Evolutionary conservation across 1,140 invertebrate species (phyloP).

Genomic region (Anoplophora glabripennis): DNA sequence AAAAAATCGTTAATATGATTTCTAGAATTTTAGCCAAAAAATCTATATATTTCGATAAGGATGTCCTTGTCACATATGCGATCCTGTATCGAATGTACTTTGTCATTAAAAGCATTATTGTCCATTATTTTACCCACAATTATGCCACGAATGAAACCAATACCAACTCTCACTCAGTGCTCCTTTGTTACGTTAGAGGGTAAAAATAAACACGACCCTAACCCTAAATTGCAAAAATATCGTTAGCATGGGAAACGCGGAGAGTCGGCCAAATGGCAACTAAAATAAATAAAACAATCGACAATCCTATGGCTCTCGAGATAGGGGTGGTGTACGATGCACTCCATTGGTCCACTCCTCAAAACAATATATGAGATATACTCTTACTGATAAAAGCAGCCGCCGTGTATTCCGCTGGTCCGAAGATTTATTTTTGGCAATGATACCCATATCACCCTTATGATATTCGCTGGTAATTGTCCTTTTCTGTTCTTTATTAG

Average conservation of each 20-base stretch:
- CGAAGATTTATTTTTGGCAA: conserved; percentile 6
- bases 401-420: background rate
- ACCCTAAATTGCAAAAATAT: conserved; percentile 20
- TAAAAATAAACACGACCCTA: conserved; percentile 18
- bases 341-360: background rate
- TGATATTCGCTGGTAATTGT: background rate
- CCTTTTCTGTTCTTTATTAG: too few relatives aligned
- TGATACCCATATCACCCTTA: conserved; percentile 11
- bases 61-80: too few relatives aligned
- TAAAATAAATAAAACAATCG: conserved; percentile 25
- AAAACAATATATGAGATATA: conserved; percentile 1
- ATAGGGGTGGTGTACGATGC: conserved; percentile 11
- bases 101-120: too few relatives aligned
- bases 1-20: too few relatives aligned
- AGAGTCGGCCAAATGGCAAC: conserved; percentile 11
- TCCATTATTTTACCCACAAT: too few relatives aligned
- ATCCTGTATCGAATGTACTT: too few relatives aligned
- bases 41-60: too few relatives aligned
- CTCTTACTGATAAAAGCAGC: conserved; percentile 4
- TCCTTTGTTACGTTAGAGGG: conserved; percentile 12
- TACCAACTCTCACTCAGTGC: background rate
- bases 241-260: conserved; percentile 20
- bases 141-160: conserved; percentile 6
- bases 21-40: too few relatives aligned
- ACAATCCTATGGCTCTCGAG: conserved; percentile 7